Base-by-base conservation (phyloP, 2,797 vertebrate species). In the Sebastes flavidus region DNA sequence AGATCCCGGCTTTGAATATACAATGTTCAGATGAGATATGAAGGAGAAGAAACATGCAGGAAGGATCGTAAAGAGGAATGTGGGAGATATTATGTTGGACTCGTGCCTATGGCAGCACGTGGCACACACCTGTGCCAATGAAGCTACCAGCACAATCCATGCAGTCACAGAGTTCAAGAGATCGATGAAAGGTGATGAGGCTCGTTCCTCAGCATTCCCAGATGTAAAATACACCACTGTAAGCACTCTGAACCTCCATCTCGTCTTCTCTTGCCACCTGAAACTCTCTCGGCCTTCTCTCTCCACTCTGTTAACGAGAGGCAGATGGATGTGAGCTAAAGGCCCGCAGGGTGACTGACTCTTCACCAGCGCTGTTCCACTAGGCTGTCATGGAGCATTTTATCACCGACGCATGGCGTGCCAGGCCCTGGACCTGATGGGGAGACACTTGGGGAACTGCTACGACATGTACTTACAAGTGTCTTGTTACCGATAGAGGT, bases 41-140 rank as follows among this genome's bases (percentile, higher is more conserved):
- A 52, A 65, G 58, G 4, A 34, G 3, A 22, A 42, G 12, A 59
- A 24, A 34, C 22, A 24, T 24, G 7, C 20, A 65, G 29, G 20
- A 62, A 20, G 8, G 12, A 59, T 20, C 2, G 2, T 5, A 24
- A 22, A 65, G 63, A 65, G 34, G 36, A 81, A 81, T 72, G 74
- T 71, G 36, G 38, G 60, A 62, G 11, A 78, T 70, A 54, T 61
- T 22, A 46, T 16, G 10, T 77, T 55, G 52, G 75, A 54, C 30
- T 22, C 13, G 1, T 18, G 52, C 62, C 52, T n/a, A 27, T 24
- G 16, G 54, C 36, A 63, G 72, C 78, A 81, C 7, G 27, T 83
- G 78, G 72, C 34, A 65, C 30, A 68, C 78, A 86, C 79, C 60
- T 81, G 79, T 65, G 61, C 42, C 75, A 68, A 32, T 27, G 38